Percentiles rank a stretch among this genome's conserved stretches.
Evolutionary conservation across 1,140 invertebrate species (phyloP).

Genomic region (Pteromalus puparum): DNA sequence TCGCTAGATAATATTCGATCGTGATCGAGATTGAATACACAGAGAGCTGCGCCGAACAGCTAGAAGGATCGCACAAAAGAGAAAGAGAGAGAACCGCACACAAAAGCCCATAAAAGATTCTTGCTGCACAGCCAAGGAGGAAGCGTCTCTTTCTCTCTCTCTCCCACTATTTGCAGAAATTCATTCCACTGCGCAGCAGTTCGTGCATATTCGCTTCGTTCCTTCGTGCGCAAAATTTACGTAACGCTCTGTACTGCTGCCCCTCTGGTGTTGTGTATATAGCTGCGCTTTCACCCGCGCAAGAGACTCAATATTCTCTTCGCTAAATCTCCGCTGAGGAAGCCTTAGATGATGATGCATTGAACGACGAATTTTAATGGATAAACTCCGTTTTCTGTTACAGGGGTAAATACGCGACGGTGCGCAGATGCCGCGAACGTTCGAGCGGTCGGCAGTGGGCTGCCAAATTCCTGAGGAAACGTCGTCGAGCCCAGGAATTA

Average conservation of each 20-base stretch:
- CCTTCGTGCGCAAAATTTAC: constrained; percentile 55
- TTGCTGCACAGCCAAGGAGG: constrained; percentile 23
- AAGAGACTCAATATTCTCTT: neutral
- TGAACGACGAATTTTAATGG: too few relatives aligned
- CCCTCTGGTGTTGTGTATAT: constrained; percentile 14
- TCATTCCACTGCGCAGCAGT: neutral
- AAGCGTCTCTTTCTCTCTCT: constrained; percentile 23
- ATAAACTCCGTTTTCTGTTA: constrained; percentile 61
- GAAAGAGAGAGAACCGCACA: neutral
- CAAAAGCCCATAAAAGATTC: constrained; percentile 45
- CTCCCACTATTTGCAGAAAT: constrained; percentile 1
- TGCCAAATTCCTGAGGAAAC: constrained; percentile 95
- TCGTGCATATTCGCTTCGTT: constrained; percentile 29
- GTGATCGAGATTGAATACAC: constrained; percentile 51
- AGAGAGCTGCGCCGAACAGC: too few relatives aligned
- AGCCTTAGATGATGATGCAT: too few relatives aligned
- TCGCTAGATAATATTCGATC: constrained; percentile 51
- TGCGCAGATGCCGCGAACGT: constrained; percentile 90
- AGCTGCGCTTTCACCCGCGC: constrained; percentile 51
- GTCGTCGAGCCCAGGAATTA: constrained; percentile 87
- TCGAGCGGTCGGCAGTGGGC: constrained; percentile 91
- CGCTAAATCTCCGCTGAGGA: too few relatives aligned
- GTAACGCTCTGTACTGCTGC: constrained; percentile 36
- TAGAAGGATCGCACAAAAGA: too few relatives aligned
- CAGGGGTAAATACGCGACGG: constrained; percentile 97